A percentile compares a stretch with the other conserved stretches of the same genome.
Conservation (phyloP, 2,888 invertebrate genomes). For the Eudasyphora cyanicolor region DNA sequence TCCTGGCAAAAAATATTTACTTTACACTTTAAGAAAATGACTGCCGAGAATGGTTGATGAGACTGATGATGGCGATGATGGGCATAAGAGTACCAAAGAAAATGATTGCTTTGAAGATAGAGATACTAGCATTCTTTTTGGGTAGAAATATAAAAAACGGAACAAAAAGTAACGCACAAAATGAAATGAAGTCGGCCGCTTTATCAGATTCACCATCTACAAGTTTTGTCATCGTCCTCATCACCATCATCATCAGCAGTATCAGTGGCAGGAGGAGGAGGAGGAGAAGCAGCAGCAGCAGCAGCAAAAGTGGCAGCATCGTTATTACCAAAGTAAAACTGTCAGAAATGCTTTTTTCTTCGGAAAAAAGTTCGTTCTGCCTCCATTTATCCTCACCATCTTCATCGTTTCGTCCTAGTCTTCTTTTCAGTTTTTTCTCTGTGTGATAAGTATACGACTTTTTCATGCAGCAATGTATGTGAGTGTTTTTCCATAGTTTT, state of each 20-base stretch:
- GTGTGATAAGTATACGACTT: not conserved
- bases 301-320: not conserved
- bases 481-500: not conserved
- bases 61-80: constrained; percentile 28
- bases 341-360: not conserved
- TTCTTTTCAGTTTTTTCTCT: not conserved
- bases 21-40: constrained; percentile 2
- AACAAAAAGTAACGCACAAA: constrained; percentile 68
- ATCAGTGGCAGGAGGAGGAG: not conserved
- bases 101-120: constrained; percentile 30
- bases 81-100: constrained; percentile 7
- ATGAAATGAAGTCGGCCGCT: constrained; percentile 71
- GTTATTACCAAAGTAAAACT: not conserved
- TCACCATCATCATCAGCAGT: constrained; percentile 12
- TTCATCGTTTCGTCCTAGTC: constrained; percentile 45
- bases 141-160: not conserved
- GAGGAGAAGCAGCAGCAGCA: not conserved
- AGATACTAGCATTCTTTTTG: constrained; percentile 13
- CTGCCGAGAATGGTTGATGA: constrained; percentile 26
- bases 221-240: constrained; percentile 49
- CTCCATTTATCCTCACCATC: constrained; percentile 43
- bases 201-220: constrained; percentile 64
- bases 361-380: constrained; percentile 20
- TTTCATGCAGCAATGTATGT: constrained; percentile 2
- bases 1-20: not conserved